Evolutionary conservation across 2,113 vertebrate genomes (phyloP).

Genomic region (Pachypanchax playfairii): DNA sequence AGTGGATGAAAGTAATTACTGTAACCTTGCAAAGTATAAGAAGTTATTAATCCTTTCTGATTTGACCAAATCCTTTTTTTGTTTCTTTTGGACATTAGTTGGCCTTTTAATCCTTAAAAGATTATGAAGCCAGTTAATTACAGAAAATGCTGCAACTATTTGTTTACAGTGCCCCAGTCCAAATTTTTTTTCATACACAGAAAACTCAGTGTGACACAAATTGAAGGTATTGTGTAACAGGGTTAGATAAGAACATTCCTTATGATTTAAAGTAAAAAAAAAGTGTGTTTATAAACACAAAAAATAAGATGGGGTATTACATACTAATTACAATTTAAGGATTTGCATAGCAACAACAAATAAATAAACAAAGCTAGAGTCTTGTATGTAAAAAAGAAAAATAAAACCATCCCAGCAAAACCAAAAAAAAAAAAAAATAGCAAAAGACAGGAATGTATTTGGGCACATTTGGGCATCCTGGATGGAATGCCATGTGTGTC

Average conservation of each 20-base stretch:
- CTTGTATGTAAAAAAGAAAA: not conserved
- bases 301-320: not conserved
- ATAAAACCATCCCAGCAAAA: constrained; percentile 1
- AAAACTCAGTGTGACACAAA: not conserved
- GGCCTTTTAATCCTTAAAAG: constrained; percentile 61
- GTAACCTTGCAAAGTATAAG: constrained; percentile 70
- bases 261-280: not conserved
- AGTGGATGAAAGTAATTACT: constrained; percentile 77
- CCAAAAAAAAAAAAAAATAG: constrained; percentile 4
- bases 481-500: constrained; percentile 33
- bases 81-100: constrained; percentile 69
- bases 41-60: constrained; percentile 73
- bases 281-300: not conserved
- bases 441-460: constrained; percentile 13
- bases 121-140: constrained; percentile 65
- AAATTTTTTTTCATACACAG: not conserved
- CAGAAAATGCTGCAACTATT: constrained; percentile 37
- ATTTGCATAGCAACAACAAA: not conserved
- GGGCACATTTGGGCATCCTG: constrained; percentile 31
- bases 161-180: constrained; percentile 40
- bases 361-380: not conserved
- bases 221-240: not conserved
- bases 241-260: not conserved
- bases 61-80: constrained; percentile 70
- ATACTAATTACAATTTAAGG: not conserved